Evolutionary conservation across 2,797 vertebrate species (phyloP).

Genomic region (Melanotaenia parkinsoni): DNA sequence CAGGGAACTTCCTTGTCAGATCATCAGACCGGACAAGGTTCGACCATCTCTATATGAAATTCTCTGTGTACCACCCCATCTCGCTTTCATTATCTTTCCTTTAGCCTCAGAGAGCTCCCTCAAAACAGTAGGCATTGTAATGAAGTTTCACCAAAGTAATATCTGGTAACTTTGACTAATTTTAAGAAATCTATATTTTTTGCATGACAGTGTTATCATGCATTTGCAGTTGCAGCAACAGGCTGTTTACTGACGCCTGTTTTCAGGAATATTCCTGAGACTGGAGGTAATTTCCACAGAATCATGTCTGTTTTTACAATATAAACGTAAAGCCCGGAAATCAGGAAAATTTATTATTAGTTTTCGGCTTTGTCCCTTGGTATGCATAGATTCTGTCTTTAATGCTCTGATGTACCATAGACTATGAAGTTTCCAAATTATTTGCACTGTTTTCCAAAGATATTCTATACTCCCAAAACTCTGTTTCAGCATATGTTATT

Average conservation of each 20-base stretch:
- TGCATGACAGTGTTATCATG: no score
- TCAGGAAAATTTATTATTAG: not conserved
- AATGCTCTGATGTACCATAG: not conserved
- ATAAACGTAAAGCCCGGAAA: no score
- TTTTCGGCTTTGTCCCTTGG: not conserved
- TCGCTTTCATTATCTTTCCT: conserved; percentile 19
- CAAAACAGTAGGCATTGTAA: conserved; percentile 27
- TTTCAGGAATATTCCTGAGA: not conserved
- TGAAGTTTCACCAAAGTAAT: not conserved
- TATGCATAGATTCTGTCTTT: not conserved
- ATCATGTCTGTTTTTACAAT: not conserved
- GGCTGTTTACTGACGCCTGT: no score
- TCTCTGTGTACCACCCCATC: not conserved
- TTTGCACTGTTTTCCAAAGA: not conserved
- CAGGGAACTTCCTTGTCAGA: conserved; percentile 39
- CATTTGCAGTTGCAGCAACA: not conserved
- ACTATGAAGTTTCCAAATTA: not conserved
- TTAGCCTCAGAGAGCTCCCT: conserved; percentile 28
- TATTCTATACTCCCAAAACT: not conserved
- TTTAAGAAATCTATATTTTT: no score
- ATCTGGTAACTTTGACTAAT: not conserved
- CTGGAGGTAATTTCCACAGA: not conserved
- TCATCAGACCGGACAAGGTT: conserved; percentile 40
- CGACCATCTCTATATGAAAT: not conserved
- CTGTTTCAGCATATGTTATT: not conserved